Base-by-base conservation (phyloP, 92 coral and sea anemone species). In the Paramuricea clavata region DNA sequence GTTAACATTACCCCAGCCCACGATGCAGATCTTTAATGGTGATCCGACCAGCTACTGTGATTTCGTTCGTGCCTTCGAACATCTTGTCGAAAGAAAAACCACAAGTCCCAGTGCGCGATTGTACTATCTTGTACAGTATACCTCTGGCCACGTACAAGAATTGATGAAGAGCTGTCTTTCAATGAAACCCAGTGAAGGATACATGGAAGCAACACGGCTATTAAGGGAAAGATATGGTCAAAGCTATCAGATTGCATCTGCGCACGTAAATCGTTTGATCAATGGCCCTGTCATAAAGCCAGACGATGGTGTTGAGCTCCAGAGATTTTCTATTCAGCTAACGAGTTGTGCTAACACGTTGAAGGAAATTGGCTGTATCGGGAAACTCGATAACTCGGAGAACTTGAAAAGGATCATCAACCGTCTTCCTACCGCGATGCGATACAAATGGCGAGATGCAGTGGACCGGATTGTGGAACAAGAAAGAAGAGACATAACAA, bases 1-100 rank as follows among this genome's bases (percentile, higher is more conserved):
- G 15, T 76, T 91, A 49, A 91, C 89, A 21, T 76, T 91, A 50
- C 94, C 94, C 25, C 94, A 87, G 42, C 91, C 91, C 19, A 87
- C 81, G 41, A 81, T 92, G 17, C 92, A 86, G 9, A 73, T 77
- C 2, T 93, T 93, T 65, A 49, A 56, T 9, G 92, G 95, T 36
- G 88, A 87, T 30, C 85, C 86, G 17, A 69, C 76, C 62, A 54
- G 19, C 60, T 87, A 87, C 74, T 78, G 90, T 32, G 90, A 79
- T 43, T 87, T 87, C 61, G 31, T 90, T 56, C 90, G 90, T 22
- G 90, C 92, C 36, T 93, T 93, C 72, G 90, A 93, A 50, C 86
- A 87, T 71, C 80, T 90, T n/a, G 83, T 90, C 39, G 90, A 93
- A 81, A 54, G 79, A 22, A 87, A 90, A 74, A 82, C 85, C 0